phyloP scores from a whole-genome alignment of 2,888 invertebrate genomes.

The Eremobia ochroleuca region DNA sequence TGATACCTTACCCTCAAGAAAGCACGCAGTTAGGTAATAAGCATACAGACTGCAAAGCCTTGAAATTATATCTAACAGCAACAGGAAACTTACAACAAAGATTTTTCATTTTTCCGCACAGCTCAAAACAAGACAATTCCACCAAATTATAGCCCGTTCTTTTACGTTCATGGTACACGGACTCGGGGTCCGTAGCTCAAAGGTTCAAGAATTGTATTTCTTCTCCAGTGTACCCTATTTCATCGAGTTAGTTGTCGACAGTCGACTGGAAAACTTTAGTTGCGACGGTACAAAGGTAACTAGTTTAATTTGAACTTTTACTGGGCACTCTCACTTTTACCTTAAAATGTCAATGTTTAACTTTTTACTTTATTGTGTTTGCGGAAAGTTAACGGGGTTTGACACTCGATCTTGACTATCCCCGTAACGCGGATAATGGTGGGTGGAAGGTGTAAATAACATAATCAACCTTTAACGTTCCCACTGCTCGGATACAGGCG shows the following conservation, averaged over 20 bases:
- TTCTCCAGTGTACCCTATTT: slow-evolving; percentile 56
- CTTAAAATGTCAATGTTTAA: slow-evolving; percentile 62
- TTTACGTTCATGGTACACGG: slow-evolving; percentile 32
- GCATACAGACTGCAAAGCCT: not conserved
- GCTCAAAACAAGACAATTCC: slow-evolving; percentile 35
- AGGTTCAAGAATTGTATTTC: slow-evolving; percentile 53
- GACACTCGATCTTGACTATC: slow-evolving; percentile 20
- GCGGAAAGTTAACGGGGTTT: slow-evolving; percentile 49
- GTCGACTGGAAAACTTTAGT: slow-evolving; percentile 53
- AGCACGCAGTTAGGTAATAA: not conserved
- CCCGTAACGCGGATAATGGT: not conserved
- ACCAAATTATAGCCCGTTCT: slow-evolving; percentile 40
- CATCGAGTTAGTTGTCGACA: slow-evolving; percentile 53
- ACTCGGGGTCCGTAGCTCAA: slow-evolving; percentile 43
- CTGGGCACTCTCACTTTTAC: slow-evolving; percentile 46
- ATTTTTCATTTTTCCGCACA: slow-evolving; percentile 26
- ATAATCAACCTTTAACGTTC: not conserved
- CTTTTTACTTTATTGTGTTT: slow-evolving; percentile 63
- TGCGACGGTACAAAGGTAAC: slow-evolving; percentile 63
- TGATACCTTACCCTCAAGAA: not conserved
- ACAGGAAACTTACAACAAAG: slow-evolving; percentile 1
- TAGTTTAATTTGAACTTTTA: slow-evolving; percentile 68
- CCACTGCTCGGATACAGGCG: not conserved
- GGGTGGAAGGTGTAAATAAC: not conserved
- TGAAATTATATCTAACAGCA: not conserved